Conservation (phyloP, 2,113 vertebrate genomes). For the Grammomys dolichurus region DNA sequence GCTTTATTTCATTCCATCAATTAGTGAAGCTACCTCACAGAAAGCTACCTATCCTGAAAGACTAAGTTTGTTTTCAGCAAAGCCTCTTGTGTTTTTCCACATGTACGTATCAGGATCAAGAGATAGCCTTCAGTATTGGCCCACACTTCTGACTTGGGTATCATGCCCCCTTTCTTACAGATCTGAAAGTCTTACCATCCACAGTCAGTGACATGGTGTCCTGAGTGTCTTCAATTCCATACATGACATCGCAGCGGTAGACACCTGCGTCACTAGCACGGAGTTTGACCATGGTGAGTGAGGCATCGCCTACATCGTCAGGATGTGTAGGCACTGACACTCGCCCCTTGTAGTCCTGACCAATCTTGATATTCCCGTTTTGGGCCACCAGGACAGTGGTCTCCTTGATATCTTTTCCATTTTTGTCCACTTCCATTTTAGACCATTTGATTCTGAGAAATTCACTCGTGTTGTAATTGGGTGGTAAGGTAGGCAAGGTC, state of each 20-base stretch:
- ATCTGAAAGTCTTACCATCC: slow-evolving; percentile 89
- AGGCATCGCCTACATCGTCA: slow-evolving; percentile 93
- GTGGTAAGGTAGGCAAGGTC: slow-evolving; percentile 91
- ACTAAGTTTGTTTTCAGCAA: background rate
- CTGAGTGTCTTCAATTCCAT: slow-evolving; percentile 95
- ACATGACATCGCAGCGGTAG: slow-evolving; percentile 97
- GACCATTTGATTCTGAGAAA: slow-evolving; percentile 97
- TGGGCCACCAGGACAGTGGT: slow-evolving; percentile 95
- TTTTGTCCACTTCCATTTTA: slow-evolving; percentile 90
- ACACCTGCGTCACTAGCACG: slow-evolving; percentile 95
- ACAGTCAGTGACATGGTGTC: slow-evolving; percentile 92
- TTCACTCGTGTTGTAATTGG: slow-evolving; percentile 87
- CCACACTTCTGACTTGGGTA: background rate
- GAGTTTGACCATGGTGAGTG: slow-evolving; percentile 93
- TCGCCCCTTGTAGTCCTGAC: slow-evolving; percentile 91
- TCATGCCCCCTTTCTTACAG: background rate
- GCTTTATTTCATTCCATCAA: background rate
- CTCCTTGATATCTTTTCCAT: slow-evolving; percentile 90
- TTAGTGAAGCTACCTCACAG: background rate
- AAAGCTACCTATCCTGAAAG: background rate
- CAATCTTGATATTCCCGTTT: slow-evolving; percentile 95
- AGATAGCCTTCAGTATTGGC: background rate
- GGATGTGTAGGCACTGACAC: slow-evolving; percentile 94
- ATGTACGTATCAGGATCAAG: background rate
- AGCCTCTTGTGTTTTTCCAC: background rate